Base-by-base conservation (phyloP, 37 sponge, comb jelly and placozoan species). In the Lycopodina hypogea region DNA sequence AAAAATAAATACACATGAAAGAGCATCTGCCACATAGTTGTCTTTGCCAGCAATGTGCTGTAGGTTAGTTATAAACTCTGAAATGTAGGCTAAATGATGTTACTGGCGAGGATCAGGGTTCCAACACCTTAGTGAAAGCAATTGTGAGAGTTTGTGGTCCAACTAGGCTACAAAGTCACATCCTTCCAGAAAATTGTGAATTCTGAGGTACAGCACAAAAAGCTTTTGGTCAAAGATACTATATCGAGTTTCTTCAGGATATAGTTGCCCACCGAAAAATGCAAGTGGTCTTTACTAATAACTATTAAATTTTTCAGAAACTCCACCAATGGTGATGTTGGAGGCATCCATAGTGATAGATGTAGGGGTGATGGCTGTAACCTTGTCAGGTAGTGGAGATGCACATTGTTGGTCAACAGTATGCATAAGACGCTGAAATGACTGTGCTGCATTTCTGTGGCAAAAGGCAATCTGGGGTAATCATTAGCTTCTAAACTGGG, bases 11-110 rank as follows among this genome's bases (percentile, higher is more conserved):
- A 84, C 70, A 0, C 77, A 62, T 1, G 89, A 89, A 19, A 89
- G 75, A 17, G 89, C 84, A 74, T 89, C 89, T 52, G 89, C 89
- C 3, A 83, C 89, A 26, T 57, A 24, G 41, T 89, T 89, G 71
- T 79, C 68, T 2, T n/a, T n/a, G n/a, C n/a, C n/a, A n/a, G n/a
- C n/a, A n/a, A n/a, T n/a, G n/a, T n/a, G n/a, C n/a, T n/a, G n/a
- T n/a, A n/a, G n/a, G n/a, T n/a, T n/a, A n/a, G n/a, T n/a, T n/a
- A n/a, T n/a, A n/a, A n/a, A n/a, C n/a, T n/a, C n/a, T n/a, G n/a
- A n/a, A n/a, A n/a, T n/a, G n/a, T n/a, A n/a, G n/a, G n/a, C n/a
- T n/a, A n/a, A n/a, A n/a, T n/a, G n/a, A n/a, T n/a, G n/a, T n/a
- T n/a, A n/a, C n/a, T n/a, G n/a, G n/a, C n/a, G n/a, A n/a, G n/a